Evolutionary conservation across 37 sponge, comb jelly and placozoan genomes (phyloP), one percentile per base, ranked within the genome.

Genomic region (Tethya wilhelma): DNA sequence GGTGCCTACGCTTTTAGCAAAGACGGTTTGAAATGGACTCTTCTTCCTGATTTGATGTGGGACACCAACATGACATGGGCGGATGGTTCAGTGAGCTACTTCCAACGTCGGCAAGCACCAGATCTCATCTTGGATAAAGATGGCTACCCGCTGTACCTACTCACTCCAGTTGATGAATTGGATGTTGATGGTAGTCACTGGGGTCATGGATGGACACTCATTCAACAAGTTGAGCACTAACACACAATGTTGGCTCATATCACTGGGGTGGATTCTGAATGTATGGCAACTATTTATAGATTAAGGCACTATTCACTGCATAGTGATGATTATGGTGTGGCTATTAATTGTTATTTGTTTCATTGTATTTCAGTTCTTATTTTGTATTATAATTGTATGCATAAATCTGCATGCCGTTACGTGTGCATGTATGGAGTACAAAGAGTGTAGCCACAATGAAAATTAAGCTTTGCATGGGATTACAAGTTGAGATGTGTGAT

Each of bases 181-280:
- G 9, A 11, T 53, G 29, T 8, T 6, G 59, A 74, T 58, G 76
- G 76, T 25, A 63, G 76, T 32, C 57, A 74, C 60, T 74, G 76
- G 76, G 76, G 76, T 12, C 57, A 53, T 43, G 76, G 76, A 14
- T 74, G 76, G 76, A 74, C 76, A 29, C 59, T 74, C 9, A 74
- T 74, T 9, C 76, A 74, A 43, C 59, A 65, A 20, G 60, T 49
- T 49, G 53, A n/a, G n/a, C n/a, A n/a, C n/a, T n/a, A n/a, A n/a
- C n/a, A n/a, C n/a, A n/a, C n/a, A n/a, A n/a, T n/a, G n/a, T n/a
- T n/a, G n/a, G n/a, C n/a, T n/a, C n/a, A n/a, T n/a, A n/a, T n/a
- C 6, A 30, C 62, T 7, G 62, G 26, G 62, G 62, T 28, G 62
- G 62, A 60, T 19, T 60, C n/a, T 19, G n/a, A n/a, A n/a, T n/a